Evolutionary conservation across 1,140 invertebrate species (phyloP).

Genomic region (Drosophila lowei): DNA sequence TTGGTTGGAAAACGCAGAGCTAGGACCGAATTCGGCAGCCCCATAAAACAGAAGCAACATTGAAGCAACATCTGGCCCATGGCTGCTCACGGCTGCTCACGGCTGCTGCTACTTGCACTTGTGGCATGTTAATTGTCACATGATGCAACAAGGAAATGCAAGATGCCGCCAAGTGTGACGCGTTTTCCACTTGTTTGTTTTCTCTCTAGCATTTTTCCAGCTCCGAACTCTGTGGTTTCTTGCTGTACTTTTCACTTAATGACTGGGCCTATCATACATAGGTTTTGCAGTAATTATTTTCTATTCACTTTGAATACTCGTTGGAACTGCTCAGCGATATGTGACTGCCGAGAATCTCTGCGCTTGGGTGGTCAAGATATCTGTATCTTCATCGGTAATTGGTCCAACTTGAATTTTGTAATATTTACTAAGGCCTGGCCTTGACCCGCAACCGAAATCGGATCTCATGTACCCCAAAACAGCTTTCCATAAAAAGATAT

Average conservation of each 20-base stretch:
- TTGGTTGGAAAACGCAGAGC: constrained; percentile 55
- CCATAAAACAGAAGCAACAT: constrained; percentile 34
- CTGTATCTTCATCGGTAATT: constrained; percentile 29
- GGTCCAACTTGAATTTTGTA: constrained; percentile 15
- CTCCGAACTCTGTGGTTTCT: constrained; percentile 8
- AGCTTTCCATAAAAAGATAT: constrained; percentile 42
- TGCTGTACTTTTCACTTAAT: constrained; percentile 50
- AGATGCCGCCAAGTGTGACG: constrained; percentile 77
- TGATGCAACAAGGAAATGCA: constrained; percentile 80
- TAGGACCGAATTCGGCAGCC: constrained; percentile 35
- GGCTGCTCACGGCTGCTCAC: constrained; percentile 13
- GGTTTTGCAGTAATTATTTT: constrained; percentile 69
- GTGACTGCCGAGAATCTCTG: constrained; percentile 55
- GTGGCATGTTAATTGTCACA: constrained; percentile 75
- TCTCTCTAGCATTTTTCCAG: constrained; percentile 34
- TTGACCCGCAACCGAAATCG: constrained; percentile 66
- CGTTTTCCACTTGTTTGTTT: constrained; percentile 55
- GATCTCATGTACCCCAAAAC: constrained; percentile 39
- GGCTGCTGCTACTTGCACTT: constrained; percentile 55
- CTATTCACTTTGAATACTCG: constrained; percentile 69
- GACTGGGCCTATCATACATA: constrained; percentile 32
- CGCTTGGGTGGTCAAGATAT: constrained; percentile 24
- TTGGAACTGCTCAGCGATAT: constrained; percentile 58
- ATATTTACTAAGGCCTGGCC: constrained; percentile 35
- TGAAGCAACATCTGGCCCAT: neutral